Conservation (phyloP, 2,888 invertebrate genomes). For the Eupithecia insigniata region DNA sequence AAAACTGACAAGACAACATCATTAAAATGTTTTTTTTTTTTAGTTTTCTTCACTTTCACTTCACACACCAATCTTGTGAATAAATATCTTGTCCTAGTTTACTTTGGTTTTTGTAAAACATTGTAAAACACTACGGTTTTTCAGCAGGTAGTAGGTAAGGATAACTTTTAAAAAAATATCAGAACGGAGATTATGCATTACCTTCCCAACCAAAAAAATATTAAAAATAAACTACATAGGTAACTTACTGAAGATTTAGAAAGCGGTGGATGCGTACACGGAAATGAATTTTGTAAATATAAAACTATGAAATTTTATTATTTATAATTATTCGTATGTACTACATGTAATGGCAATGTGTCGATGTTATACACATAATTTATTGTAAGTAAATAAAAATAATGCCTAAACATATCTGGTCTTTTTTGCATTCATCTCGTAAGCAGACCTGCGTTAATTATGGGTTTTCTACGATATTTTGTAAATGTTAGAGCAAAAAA, state of each 20-base stretch:
- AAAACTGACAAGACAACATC: too few relatives aligned
- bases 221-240: not conserved
- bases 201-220: conserved; percentile 37
- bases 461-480: too few relatives aligned
- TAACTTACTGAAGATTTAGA: conserved; percentile 36
- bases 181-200: conserved; percentile 29
- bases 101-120: too few relatives aligned
- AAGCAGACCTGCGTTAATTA: too few relatives aligned
- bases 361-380: conserved; percentile 80
- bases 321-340: conserved; percentile 62
- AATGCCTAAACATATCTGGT: conserved; percentile 59
- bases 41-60: too few relatives aligned
- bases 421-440: conserved; percentile 7
- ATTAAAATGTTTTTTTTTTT: too few relatives aligned
- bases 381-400: conserved; percentile 71
- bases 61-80: too few relatives aligned
- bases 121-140: too few relatives aligned
- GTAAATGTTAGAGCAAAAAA: too few relatives aligned
- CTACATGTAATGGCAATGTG: conserved; percentile 78
- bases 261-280: conserved; percentile 56
- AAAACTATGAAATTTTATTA: conserved; percentile 67
- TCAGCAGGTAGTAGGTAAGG: too few relatives aligned
- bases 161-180: not conserved
- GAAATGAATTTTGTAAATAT: conserved; percentile 75
- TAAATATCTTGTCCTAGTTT: too few relatives aligned